Evolutionary conservation across 2,797 vertebrate genomes (phyloP), one percentile per base, ranked within the genome.

Genomic region (Acanthurus lineatus): DNA sequence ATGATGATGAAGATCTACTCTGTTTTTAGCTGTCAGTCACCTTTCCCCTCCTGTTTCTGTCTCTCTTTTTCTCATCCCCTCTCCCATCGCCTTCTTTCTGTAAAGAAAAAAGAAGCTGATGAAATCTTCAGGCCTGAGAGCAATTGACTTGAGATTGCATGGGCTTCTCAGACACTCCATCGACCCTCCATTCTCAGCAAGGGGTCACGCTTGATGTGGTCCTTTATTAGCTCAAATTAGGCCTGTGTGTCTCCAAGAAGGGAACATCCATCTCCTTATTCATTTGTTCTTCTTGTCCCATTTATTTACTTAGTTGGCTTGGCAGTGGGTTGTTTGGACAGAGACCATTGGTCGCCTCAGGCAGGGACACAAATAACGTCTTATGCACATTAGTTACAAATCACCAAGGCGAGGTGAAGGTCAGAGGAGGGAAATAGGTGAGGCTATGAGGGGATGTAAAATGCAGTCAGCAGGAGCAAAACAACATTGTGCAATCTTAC

Each of bases 151-250:
- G 82, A 86, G 84, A 91, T 92, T 85, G 81, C 88, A 72, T 51
- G 45, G 75, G 77, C 77, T 88, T 73, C 83, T 79, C 74, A 79
- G 81, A 86, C 89, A 80, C 86, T 69, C 66, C 81, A 84, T 88
- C 85, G 90, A 91, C 91, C 90, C 85, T 75, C 60, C 44, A 17
- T 76, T 84, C 87, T 48, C 86, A 70, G 87, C 32, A 16, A 85
- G 83, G 90, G 91, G 32, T 88, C 91, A 91, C 79, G 88, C 91
- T 88, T 90, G 77, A 93, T 84, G 82, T 82, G 86, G 8, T 91
- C 87, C 85, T 93, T 92, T 93, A 93, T 93, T 86, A 92, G 81
- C 86, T 84, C 89, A 92, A 92, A 94, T 94, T 92, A 92, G 90
- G 85, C 84, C 76, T 87, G 67, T 72, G 89, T 92, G 87, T 92